Evolutionary conservation across 2,888 invertebrate species (phyloP), one percentile per base, ranked within the genome.

Genomic region (Netelia virgata): DNA sequence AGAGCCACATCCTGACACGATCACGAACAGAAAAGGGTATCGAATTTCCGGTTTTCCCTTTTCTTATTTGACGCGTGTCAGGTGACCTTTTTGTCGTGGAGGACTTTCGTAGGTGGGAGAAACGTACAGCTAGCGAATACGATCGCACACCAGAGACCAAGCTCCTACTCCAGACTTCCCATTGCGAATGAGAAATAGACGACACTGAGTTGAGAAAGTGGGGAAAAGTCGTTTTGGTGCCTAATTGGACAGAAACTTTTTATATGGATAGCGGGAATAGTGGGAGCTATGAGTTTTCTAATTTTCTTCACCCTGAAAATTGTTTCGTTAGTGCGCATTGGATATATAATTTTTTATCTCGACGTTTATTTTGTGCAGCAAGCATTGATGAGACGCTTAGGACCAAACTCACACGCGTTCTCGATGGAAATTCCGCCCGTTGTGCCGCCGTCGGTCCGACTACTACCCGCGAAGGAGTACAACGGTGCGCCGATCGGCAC

Each of bases 401-500:
- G 97, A 10, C 94, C 96, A 23, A 96, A 97, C 89, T 97, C 97
- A 0, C 96, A 96, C 92, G 96, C 97, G 0, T 97, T 98, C 92
- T 96, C 96, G 83, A 95, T 98, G 94, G 96, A 97, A 92, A 95
- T 98, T 88, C 97, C 97, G 1, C 96, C 97, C 50, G 94, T 97
- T 87, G 97, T 98, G 72, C 98, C 98, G n/a, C 98, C 98, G 20
- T 98, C 97, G 90, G 98, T 98, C 61, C 97, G 98, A 92, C 94
- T 98, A 88, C 97, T 98, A 20, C 98, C 98, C 0, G 98, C 98
- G 1, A 98, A 98, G 93, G 97, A 97, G 91, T 98, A 98, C 94
- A 97, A 96, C 87, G 98, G 98, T 0, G 97, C 98, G 0, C 98
- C 98, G 0, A 98, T 98, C 72, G 98, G 98, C 10, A 98, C 98